Base-by-base conservation (phyloP, 2,888 invertebrate genomes). In the Hofmannophila pseudospretella region DNA sequence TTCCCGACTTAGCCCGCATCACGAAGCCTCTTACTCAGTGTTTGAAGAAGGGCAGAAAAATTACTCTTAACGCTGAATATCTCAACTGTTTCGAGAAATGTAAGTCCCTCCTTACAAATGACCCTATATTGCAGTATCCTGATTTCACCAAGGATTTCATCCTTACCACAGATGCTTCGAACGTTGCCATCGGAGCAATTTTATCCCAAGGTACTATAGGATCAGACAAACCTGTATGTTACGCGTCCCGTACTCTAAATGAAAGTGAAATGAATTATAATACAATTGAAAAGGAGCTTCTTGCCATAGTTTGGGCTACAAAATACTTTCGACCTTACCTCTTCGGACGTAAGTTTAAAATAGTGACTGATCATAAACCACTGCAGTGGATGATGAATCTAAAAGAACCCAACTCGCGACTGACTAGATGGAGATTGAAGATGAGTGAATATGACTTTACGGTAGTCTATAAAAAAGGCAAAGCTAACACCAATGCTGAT, bases 1-100 rank as follows among this genome's bases (percentile, higher is more conserved):
- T 69, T 3, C 13, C 38, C 31, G 26, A 53, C 8, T 66, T 54
- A 36, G 40, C n/a, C n/a, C n/a, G n/a, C n/a, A n/a, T n/a, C n/a
- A n/a, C n/a, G n/a, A n/a, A n/a, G n/a, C n/a, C n/a, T n/a, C n/a
- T n/a, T n/a, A n/a, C n/a, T n/a, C n/a, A n/a, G n/a, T n/a, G n/a
- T n/a, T n/a, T n/a, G n/a, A 30, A 30, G 11, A 32, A 32, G 8
- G 32, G 32, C 5, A 1, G 7, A 7, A 32, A 32, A 23, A 32
- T 32, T 4, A 23, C 22, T 2, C 3, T 23, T 7, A 7, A 11
- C 7, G 1, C 11, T 2, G 32, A 12, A 3, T 33, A 36, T 16
- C 9, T 36, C 11, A 29, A 31, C 12, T 30, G 19, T 14, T 39
- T 39, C 20, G 34, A 39, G 20, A 30, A 34, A 25, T 34, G 39